Conservation (phyloP, 2,113 vertebrate genomes). For the Himantopus leucocephalus region DNA sequence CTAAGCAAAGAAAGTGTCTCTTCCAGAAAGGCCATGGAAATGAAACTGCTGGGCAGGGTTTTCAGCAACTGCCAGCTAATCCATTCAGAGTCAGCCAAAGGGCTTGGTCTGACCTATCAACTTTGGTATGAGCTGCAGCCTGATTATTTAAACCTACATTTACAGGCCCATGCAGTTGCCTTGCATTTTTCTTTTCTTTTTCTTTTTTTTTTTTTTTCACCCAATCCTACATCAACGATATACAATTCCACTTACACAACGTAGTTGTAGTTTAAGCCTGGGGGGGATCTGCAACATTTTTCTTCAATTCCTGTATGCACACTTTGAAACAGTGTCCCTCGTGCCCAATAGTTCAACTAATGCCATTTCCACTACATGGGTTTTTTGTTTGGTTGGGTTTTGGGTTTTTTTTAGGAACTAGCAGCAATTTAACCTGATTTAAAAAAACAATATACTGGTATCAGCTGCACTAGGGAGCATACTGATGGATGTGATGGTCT, state of each 20-base stretch:
- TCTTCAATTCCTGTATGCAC: background rate
- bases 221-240: background rate
- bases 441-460: background rate
- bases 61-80: slow-evolving; percentile 29
- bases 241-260: background rate
- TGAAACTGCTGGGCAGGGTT: slow-evolving; percentile 64
- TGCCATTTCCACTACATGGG: background rate
- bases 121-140: background rate
- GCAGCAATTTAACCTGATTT: background rate
- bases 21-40: slow-evolving; percentile 62
- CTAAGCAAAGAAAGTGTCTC: slow-evolving; percentile 43
- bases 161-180: background rate
- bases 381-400: too few species aligned
- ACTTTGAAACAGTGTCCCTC: background rate
- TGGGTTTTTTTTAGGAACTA: background rate
- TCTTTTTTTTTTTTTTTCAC: rapidly evolving
- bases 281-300: background rate
- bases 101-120: slow-evolving; percentile 44
- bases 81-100: slow-evolving; percentile 47
- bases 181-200: background rate
- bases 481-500: background rate
- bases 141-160: background rate
- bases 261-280: background rate
- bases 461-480: background rate
- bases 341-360: background rate